phyloP scores from a whole-genome alignment of 2,888 invertebrate genomes.

The Dicycla oo region DNA sequence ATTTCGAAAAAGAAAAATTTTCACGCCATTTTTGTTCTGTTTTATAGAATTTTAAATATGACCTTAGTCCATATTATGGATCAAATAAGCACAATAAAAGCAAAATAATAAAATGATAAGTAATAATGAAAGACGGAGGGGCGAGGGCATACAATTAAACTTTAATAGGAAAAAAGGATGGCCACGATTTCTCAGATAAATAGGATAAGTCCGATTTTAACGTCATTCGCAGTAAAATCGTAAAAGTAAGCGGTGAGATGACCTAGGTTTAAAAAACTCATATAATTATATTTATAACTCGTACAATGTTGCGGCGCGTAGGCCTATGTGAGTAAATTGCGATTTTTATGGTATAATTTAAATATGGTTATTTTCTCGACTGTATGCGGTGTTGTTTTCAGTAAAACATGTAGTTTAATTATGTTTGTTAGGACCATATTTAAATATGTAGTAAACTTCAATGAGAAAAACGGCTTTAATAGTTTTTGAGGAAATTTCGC shows the following conservation, averaged over 20 bases:
- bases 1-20: no score
- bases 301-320: constrained; percentile 67
- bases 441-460: background rate
- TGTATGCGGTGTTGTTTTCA: constrained; percentile 30
- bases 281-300: constrained; percentile 69
- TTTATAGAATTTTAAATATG: no score
- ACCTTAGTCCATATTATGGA: no score
- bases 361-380: constrained; percentile 52
- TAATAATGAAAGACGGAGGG: no score
- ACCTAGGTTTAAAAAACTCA: constrained; percentile 69
- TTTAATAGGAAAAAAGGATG: constrained; percentile 52
- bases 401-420: constrained; percentile 44
- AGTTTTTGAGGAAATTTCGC: background rate
- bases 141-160: constrained; percentile 31
- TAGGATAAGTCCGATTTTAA: constrained; percentile 63
- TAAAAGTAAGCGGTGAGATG: constrained; percentile 55
- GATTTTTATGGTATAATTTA: constrained; percentile 67
- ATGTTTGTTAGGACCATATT: constrained; percentile 5
- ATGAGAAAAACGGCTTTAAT: background rate
- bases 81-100: constrained; percentile 17
- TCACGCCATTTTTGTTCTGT: no score
- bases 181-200: constrained; percentile 51
- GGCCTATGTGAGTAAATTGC: constrained; percentile 54
- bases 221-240: constrained; percentile 66
- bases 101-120: no score